Base-by-base conservation (phyloP, 2,888 invertebrate genomes). In the Acanthosepion lycidas region DNA sequence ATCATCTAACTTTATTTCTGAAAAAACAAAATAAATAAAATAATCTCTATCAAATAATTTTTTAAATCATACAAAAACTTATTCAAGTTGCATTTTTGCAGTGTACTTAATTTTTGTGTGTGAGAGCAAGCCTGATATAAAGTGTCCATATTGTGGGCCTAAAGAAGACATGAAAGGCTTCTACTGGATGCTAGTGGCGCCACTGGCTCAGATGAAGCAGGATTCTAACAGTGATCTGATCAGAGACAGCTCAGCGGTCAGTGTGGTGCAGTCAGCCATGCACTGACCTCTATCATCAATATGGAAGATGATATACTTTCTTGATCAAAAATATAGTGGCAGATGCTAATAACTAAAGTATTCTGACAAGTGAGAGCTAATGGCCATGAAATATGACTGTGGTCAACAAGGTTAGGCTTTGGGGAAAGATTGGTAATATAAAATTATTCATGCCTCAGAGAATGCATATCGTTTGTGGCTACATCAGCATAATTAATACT, bases 241-340 rank as follows among this genome's bases (percentile, higher is more conserved):
- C 78, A 78, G 78, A 78, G 78, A 78, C n/a, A 78, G 78, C 78
- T 78, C n/a, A 78, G 78, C n/a, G 78, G 78, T 33, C 78, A 33
- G 78, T 78, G n/a, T n/a, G 78, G 33, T 78, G 78, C 78, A 78
- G 78, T 78, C 78, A 78, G 78, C 78, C 78, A 78, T 78, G n/a
- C 78, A 78, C 78, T 78, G 78, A 78, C 78, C 78, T 78, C 78
- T 78, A 78, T 78, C 78, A 78, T 78, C 78, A 78, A 78, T 78
- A 78, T 78, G 78, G 78, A 78, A 78, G 78, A 78, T 78, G 78
- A 78, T 78, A 78, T 78, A 78, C 78, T 78, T 78, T 78, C 78
- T 78, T 78, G 78, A 78, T 78, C 78, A 78, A 78, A 78, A 78
- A 78, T 78, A 78, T 78, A 78, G 78, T 78, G 78, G n/a, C 78